phyloP scores from a whole-genome alignment of 2,797 vertebrate species.

The Phalanger gymnotis region DNA sequence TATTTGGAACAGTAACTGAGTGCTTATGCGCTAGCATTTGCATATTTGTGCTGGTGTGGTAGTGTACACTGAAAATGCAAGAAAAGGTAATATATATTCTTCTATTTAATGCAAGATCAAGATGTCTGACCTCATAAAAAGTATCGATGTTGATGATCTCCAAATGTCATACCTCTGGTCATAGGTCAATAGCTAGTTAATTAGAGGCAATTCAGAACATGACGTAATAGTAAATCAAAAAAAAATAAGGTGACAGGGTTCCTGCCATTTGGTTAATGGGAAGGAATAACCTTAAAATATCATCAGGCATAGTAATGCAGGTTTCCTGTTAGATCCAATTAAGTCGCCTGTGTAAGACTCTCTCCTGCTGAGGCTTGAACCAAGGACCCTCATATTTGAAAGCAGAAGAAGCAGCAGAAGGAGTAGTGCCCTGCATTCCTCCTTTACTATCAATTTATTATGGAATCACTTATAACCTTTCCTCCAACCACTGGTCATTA shows the following conservation, averaged over 20 bases:
- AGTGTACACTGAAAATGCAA: background rate
- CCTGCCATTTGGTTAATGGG: background rate
- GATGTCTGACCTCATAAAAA: slow-evolving; percentile 18
- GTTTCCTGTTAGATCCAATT: slow-evolving; percentile 1
- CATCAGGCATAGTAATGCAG: slow-evolving; percentile 24
- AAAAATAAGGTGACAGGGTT: slow-evolving; percentile 7
- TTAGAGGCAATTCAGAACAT: slow-evolving; percentile 41
- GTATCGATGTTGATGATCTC: slow-evolving; percentile 50
- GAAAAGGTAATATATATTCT: background rate
- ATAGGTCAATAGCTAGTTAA: slow-evolving; percentile 46
- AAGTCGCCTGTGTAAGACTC: background rate
- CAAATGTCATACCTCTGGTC: slow-evolving; percentile 29
- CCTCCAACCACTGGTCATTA: background rate
- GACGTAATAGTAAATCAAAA: slow-evolving; percentile 44
- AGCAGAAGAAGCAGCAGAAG: background rate
- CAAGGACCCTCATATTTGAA: slow-evolving; percentile 10
- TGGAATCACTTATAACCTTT: background rate
- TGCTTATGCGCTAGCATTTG: background rate
- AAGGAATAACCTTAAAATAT: slow-evolving; percentile 14
- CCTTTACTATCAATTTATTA: background rate
- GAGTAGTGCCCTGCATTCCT: background rate
- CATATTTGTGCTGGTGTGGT: background rate
- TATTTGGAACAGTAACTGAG: background rate
- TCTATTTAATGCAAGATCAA: slow-evolving; percentile 15
- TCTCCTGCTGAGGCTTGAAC: background rate